These are phyloP conservation scores for Pseudomyrmex dendroicus DNA, from an alignment of 1,140 invertebrate genomes.

Conservation along the genomic window DNA sequence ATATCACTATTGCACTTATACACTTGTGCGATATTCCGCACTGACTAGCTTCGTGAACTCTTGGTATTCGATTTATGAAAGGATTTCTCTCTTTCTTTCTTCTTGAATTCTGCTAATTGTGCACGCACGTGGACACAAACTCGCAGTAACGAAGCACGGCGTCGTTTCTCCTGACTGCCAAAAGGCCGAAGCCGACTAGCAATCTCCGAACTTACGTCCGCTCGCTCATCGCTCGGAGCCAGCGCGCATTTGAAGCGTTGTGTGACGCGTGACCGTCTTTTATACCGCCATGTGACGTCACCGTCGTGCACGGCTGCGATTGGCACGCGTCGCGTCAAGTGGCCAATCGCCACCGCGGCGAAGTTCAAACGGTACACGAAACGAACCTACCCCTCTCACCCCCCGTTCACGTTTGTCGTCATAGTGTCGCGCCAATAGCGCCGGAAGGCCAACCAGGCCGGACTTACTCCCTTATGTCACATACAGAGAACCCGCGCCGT, in stretches of 20 bases:
- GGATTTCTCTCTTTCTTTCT: not conserved
- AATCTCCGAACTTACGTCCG: conserved; percentile 75
- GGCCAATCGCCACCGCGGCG: conserved; percentile 65
- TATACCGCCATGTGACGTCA: conserved; percentile 85
- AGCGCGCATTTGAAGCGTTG: conserved; percentile 77
- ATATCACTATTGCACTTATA: conserved; percentile 29
- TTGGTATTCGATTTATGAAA: conserved; percentile 52
- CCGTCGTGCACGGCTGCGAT: conserved; percentile 65
- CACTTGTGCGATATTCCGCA: conserved; percentile 52
- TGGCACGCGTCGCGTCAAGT: conserved; percentile 59
- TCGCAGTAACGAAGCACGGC: conserved; percentile 54
- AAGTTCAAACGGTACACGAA: conserved; percentile 72
- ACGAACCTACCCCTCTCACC: not conserved
- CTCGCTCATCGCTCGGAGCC: conserved; percentile 76
- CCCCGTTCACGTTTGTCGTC: conserved; percentile 6
- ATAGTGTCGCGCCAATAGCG: conserved; percentile 37
- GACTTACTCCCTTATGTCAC: conserved; percentile 22
- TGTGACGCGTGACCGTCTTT: conserved; percentile 83
- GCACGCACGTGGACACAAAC: conserved; percentile 14
- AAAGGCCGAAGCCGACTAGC: conserved; percentile 68
- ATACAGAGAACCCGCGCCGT: not conserved
- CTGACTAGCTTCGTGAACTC: conserved; percentile 77
- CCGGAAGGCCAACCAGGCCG: conserved; percentile 33
- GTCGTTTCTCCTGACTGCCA: conserved; percentile 65
- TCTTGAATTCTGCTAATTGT: not conserved